A percentile compares a stretch with the other conserved stretches of the same genome.
Conservation (phyloP, 2,888 invertebrate genomes). For the Sinopyrophorus schimmeli region DNA sequence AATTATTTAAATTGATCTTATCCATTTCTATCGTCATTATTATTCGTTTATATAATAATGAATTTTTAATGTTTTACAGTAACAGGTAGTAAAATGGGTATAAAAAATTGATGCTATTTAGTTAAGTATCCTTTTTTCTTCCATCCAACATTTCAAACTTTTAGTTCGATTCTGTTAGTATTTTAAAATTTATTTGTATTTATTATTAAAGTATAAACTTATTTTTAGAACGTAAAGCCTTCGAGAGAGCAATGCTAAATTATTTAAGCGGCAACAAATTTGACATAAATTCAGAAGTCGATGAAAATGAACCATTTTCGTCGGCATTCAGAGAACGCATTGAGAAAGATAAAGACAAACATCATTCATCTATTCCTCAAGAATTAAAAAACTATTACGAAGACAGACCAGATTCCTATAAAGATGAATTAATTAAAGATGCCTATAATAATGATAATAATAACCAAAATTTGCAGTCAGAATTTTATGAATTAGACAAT, state of each 20-base stretch:
- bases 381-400: constrained; percentile 48
- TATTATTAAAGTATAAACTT: no score
- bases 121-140: no score
- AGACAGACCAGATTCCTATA: constrained; percentile 54
- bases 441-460: no score
- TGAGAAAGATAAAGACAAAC: constrained; percentile 59
- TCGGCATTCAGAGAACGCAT: constrained; percentile 61
- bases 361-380: constrained; percentile 48
- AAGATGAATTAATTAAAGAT: constrained; percentile 59
- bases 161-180: no score
- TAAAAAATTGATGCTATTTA: no score
- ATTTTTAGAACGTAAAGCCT: constrained; percentile 23
- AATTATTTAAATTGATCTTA: no score
- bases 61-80: no score
- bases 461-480: no score
- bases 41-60: no score
- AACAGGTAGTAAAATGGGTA: no score
- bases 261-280: constrained; percentile 42
- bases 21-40: no score
- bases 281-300: constrained; percentile 32
- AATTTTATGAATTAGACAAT: constrained; percentile 42
- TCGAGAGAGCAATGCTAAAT: constrained; percentile 36
- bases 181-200: constrained; percentile 3
- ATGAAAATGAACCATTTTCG: constrained; percentile 49
- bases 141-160: no score